Percentiles rank a stretch among this genome's conserved stretches.
Evolutionary conservation across 2,888 invertebrate species (phyloP).

Genomic region (Chaetoderma sp.): DNA sequence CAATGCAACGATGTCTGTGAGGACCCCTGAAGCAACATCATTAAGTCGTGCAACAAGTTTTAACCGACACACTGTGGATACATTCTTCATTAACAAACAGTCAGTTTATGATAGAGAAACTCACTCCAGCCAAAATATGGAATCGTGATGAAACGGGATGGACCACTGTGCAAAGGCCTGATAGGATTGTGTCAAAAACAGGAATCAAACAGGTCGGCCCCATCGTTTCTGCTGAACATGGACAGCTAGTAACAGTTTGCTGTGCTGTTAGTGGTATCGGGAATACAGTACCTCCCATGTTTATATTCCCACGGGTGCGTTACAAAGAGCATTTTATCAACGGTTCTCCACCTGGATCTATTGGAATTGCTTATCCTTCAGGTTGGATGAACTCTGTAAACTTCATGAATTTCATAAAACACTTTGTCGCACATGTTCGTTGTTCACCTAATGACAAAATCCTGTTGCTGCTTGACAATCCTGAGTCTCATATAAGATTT

Average conservation of each 20-base stretch:
- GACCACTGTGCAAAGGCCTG: background rate
- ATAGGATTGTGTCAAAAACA: slow-evolving; percentile 2
- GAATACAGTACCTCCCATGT: slow-evolving; percentile 23
- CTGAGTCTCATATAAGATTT: slow-evolving; percentile 8
- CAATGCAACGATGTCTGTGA: slow-evolving; percentile 2
- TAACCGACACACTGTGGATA: slow-evolving; percentile 3
- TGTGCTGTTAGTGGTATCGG: slow-evolving; percentile 26
- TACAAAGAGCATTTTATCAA: slow-evolving; percentile 20
- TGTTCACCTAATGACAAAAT: background rate
- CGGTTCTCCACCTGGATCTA: slow-evolving; percentile 20
- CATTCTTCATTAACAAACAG: slow-evolving; percentile 14
- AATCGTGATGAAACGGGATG: slow-evolving; percentile 10
- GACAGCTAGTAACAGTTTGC: slow-evolving; percentile 15
- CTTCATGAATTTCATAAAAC: slow-evolving; percentile 30
- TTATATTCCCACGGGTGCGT: slow-evolving; percentile 29
- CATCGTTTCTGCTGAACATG: slow-evolving; percentile 10
- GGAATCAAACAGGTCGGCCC: background rate
- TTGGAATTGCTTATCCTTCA: slow-evolving; percentile 13
- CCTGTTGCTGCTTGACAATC: background rate
- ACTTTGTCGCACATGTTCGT: slow-evolving; percentile 11
- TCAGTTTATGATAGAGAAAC: background rate
- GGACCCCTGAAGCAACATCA: slow-evolving; percentile 16
- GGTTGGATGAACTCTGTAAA: slow-evolving; percentile 30
- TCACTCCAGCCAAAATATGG: background rate
- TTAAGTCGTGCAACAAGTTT: slow-evolving; percentile 12